Conservation (phyloP, 2,888 invertebrate species). For the Erpobdella octoculata region DNA sequence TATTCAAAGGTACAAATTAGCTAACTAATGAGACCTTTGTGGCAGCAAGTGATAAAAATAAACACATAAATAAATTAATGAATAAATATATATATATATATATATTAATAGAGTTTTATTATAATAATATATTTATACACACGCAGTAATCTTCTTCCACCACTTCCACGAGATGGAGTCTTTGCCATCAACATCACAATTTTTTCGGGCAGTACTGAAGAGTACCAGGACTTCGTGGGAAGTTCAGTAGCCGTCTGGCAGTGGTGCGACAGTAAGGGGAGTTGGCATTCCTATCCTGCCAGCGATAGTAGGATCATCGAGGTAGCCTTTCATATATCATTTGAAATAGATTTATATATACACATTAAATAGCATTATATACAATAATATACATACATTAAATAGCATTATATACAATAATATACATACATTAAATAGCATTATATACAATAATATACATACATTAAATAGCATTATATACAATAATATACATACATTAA, state of each 20-base stretch:
- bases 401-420: too few relatives aligned
- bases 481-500: too few relatives aligned
- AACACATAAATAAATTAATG: too few relatives aligned
- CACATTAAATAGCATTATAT: too few relatives aligned
- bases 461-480: too few relatives aligned
- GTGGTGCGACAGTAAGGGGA: slow-evolving; percentile 87
- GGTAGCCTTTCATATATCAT: slow-evolving; percentile 53
- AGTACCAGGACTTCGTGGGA: neutral
- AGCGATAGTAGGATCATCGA: slow-evolving; percentile 89
- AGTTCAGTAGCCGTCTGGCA: slow-evolving; percentile 79
- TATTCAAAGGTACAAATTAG: too few relatives aligned
- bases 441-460: too few relatives aligned
- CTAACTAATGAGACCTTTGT: too few relatives aligned
- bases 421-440: too few relatives aligned
- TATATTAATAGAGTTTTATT: neutral
- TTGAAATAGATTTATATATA: too few relatives aligned
- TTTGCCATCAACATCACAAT: slow-evolving; percentile 1
- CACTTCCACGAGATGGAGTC: neutral
- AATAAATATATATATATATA: neutral
- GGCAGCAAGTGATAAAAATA: too few relatives aligned
- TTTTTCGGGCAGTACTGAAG: neutral
- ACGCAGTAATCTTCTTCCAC: slow-evolving; percentile 8
- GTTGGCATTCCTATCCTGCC: slow-evolving; percentile 81
- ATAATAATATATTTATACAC: neutral
- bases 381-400: too few relatives aligned